Base-by-base conservation (phyloP, 2,888 invertebrate genomes). In the Sinotaia quadrata region DNA sequence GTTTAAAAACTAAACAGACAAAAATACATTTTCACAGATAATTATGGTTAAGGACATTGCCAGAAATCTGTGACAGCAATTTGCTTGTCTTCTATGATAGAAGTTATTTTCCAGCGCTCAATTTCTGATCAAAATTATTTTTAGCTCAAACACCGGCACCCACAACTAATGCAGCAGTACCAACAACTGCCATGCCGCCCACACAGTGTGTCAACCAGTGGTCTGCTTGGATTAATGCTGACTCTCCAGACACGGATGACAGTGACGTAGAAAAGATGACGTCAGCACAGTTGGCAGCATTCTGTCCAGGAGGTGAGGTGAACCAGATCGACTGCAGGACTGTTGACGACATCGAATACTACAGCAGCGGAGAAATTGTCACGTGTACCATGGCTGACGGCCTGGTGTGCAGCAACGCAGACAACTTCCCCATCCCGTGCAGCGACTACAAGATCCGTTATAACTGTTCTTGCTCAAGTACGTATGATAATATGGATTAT, bases 321-420 rank as follows among this genome's bases (percentile, higher is more conserved):
- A 78, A 75, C 1, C 78, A 81, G 29, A 81, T 85, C 31, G 83
- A 85, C 68, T 87, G 87, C 75, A 67, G 73, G 47, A 79, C 81
- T 21, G 73, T 74, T 2, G 74, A 77, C 56, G 78, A 76, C 7
- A 78, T 77, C 2, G 76, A 80, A 18, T 75, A 75, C 47, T 75
- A 69, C 51, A 75, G 76, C 8, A 78, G 80, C 27, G 77, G 79
- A 15, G 83, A 84, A 51, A 73, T 78, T 0, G 72, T 75, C 7
- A 68, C 67, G 5, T 87, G 87, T 74, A 77, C 81, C 44, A 84
- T 95, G 69, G 92, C 93, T 76, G 89, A 90, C 12, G 95, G 95
- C 0, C 89, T 95, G 0, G 87, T 91, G 7, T 95, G 95, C 83
- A 89, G 87, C 71, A 88, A 82, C 2, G 67, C 63, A 12, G 79